These are phyloP conservation scores for Candidula unifasciata DNA, from an alignment of 2,888 invertebrate species.

Conservation along the genomic window DNA sequence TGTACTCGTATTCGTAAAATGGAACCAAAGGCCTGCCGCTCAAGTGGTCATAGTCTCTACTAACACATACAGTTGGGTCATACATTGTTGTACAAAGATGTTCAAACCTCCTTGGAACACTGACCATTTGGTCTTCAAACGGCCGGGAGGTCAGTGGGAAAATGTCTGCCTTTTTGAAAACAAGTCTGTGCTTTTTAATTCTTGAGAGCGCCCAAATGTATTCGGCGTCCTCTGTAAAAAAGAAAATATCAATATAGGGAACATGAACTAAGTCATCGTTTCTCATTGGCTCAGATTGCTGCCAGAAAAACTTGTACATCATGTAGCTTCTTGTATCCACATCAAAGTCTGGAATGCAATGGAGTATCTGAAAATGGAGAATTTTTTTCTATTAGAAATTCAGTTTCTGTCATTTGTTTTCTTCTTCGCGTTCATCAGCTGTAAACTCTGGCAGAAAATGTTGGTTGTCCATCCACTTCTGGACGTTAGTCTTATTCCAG, in stretches of 20 bases:
- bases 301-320: constrained; percentile 52
- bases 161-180: constrained; percentile 34
- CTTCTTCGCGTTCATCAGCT: too few species aligned
- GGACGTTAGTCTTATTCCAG: too few species aligned
- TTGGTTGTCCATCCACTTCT: too few species aligned
- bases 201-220: constrained; percentile 45
- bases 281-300: background rate
- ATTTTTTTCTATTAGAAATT: background rate
- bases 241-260: constrained; percentile 48
- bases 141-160: constrained; percentile 40
- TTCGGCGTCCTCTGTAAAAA: constrained; percentile 44
- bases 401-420: background rate
- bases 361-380: constrained; percentile 40
- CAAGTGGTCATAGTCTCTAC: constrained; percentile 45
- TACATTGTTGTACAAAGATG: constrained; percentile 36
- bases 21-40: constrained; percentile 38
- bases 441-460: too few species aligned
- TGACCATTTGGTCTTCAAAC: constrained; percentile 34
- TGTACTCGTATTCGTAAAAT: constrained; percentile 39
- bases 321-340: constrained; percentile 45
- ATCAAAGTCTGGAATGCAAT: constrained; percentile 48
- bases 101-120: constrained; percentile 31
- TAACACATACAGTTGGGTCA: constrained; percentile 27
- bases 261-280: constrained; percentile 15
- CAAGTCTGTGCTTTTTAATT: constrained; percentile 45